Evolutionary conservation across 2,888 invertebrate species (phyloP).

Genomic region (Ramazzottius varieornatus): DNA sequence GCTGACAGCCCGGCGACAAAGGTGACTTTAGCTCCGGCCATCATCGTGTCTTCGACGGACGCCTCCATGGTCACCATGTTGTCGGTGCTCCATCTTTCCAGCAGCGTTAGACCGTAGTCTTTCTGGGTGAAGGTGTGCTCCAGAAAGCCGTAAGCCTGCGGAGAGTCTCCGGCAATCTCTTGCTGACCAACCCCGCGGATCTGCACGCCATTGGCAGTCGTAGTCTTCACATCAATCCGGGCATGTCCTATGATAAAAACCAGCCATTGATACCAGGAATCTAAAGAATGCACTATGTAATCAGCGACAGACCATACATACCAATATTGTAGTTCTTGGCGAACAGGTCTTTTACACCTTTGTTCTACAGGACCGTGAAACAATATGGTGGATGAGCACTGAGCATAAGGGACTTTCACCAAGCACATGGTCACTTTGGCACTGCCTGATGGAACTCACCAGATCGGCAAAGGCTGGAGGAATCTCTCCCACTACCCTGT

Average conservation of each 20-base stretch:
- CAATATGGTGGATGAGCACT: too few relatives aligned
- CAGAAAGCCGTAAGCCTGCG: not conserved
- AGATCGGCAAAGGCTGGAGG: not conserved
- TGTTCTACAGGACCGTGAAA: too few relatives aligned
- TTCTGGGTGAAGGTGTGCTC: not conserved
- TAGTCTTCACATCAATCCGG: not conserved
- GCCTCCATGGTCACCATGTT: not conserved
- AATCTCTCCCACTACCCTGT: not conserved
- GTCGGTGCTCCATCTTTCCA: conserved; percentile 2
- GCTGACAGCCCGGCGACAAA: not conserved
- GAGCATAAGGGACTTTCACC: too few relatives aligned
- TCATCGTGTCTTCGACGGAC: not conserved
- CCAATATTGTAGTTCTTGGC: not conserved
- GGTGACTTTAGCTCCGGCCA: not conserved
- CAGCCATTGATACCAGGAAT: not conserved
- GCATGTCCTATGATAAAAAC: not conserved
- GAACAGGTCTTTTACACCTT: not conserved
- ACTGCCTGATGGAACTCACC: too few relatives aligned
- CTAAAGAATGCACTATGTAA: not conserved
- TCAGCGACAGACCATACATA: not conserved
- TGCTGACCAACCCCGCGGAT: conserved; percentile 1
- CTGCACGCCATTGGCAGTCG: not conserved
- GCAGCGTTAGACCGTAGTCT: not conserved
- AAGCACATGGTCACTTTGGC: too few relatives aligned
- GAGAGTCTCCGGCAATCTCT: not conserved